Base-by-base conservation (phyloP, 2,113 vertebrate genomes). In the Uropsilus gracilis region DNA sequence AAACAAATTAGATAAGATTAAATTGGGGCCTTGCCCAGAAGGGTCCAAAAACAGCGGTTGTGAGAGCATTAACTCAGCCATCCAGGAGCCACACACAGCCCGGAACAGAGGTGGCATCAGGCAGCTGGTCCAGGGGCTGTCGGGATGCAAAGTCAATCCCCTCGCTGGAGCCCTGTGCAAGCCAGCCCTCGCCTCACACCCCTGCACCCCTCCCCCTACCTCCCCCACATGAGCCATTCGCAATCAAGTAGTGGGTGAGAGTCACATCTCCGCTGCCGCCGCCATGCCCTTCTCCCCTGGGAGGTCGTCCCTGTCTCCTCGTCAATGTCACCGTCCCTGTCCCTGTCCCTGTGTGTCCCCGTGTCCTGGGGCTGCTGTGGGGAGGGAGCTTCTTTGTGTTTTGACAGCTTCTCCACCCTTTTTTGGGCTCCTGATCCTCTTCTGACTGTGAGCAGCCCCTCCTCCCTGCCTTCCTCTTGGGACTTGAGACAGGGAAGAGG, bases 141-240 rank as follows among this genome's bases (percentile, higher is more conserved):
- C 16, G 44, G 28, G 48, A 26, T 37, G 37, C 50, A n/a, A 78
- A 95, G 44, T 48, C 84, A 30, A 86, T 30, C 71, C 78, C 97
- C 97, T 97, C 97, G 98, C 97, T 98, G 98, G 98, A 98, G 98
- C 98, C 98, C 98, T 98, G 96, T 94, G 89, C 98, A 98, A 98
- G 98, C 98, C 98, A 98, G 98, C 97, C 97, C 96, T 88, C 95
- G 93, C 95, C 73, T 4, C 20, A 20, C 53, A 55, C 71, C 61
- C 93, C 66, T 55, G 12, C 94, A 13, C 68, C 85, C 84, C 87
- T 89, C 48, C 78, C 91, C 81, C 64, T 81, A 16, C 66, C 92
- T 57, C 12, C 20, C 39, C 85, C 68, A 73, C 94, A 53, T 92
- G 85, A 96, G 69, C 92, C 78, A 72, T 73, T 50, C 73, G 64